Evolutionary conservation across 2,888 invertebrate species (phyloP), one percentile per base, ranked within the genome.

Genomic region (Polymixis lichenea): DNA sequence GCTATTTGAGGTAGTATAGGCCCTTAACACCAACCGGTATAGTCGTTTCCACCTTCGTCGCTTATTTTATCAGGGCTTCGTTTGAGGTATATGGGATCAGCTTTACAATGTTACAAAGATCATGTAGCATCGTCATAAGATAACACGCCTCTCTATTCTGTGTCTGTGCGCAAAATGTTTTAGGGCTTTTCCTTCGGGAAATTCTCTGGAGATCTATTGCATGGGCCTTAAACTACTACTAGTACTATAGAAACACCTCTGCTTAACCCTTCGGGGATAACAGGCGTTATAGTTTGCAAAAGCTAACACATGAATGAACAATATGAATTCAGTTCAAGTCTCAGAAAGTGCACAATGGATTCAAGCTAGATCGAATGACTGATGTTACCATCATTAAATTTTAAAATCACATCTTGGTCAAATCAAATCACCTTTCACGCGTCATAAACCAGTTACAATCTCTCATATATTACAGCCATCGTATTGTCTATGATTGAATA

Each of bases 401-500:
- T 55, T n/a, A 19, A 61, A 61, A 38, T n/a, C 32, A 53, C 0
- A 80, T 81, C 53, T 28, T 61, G 53, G 32, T 51, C 53, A 53
- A 82, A 65, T 58, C 53, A 67, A 58, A 72, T 55, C 58, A 32
- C 80, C 80, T 82, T 80, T 84, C 75, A 70, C 80, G 43, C 32
- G 56, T 58, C 73, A n/a, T 7, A 56, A 80, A 82, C 82, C 58
- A 64, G 82, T 84, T 84, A 19, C 68, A 70, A 73, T 53, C 56
- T 32, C 55, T 70, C 67, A 25, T 28, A 62, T 5, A 73, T 55
- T 60, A 49, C 58, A 38, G 19, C 58, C 49, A 71, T 64, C 55
- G 58, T 70, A 75, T 72, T 58, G 79, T 83, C 69, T 66, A 64
- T 83, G 73, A 78, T 84, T 64, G 55, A 75, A 82, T 80, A 70